These are phyloP conservation scores for Tachystola acroxantha DNA, from an alignment of 2,888 invertebrate genomes.

Conservation along the genomic window DNA sequence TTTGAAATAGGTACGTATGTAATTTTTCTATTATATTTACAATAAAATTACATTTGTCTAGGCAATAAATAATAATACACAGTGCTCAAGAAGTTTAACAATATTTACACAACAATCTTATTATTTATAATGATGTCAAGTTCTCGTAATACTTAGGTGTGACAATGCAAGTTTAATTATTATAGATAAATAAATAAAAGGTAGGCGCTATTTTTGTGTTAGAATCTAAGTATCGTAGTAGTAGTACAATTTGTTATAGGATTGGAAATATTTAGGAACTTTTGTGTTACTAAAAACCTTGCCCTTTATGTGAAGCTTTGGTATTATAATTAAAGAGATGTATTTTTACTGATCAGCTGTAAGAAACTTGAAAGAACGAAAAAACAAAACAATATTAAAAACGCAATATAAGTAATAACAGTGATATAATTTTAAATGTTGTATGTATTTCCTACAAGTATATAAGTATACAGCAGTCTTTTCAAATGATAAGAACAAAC, in stretches of 20 bases:
- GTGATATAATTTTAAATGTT: too few species aligned
- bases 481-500: too few species aligned
- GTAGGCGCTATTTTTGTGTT: not conserved
- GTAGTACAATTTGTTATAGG: conserved; percentile 6
- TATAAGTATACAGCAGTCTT: too few species aligned
- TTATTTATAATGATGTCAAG: not conserved
- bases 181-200: not conserved
- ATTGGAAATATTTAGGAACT: conserved; percentile 48
- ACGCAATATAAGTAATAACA: too few species aligned
- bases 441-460: too few species aligned
- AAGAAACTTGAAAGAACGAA: too few species aligned
- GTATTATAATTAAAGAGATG: too few species aligned
- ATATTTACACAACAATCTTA: conserved; percentile 48
- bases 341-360: too few species aligned
- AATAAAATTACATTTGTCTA: conserved; percentile 40
- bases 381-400: conserved; percentile 8
- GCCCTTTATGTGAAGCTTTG: conserved; percentile 43
- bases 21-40: conserved; percentile 47
- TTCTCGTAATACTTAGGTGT: not conserved
- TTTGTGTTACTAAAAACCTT: conserved; percentile 39
- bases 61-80: conserved; percentile 71
- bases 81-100: conserved; percentile 46
- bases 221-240: not conserved
- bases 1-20: conserved; percentile 46
- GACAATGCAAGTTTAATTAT: too few species aligned